These are phyloP conservation scores for Oppia nitens DNA, from an alignment of 1,140 invertebrate genomes.

Conservation along the genomic window DNA sequence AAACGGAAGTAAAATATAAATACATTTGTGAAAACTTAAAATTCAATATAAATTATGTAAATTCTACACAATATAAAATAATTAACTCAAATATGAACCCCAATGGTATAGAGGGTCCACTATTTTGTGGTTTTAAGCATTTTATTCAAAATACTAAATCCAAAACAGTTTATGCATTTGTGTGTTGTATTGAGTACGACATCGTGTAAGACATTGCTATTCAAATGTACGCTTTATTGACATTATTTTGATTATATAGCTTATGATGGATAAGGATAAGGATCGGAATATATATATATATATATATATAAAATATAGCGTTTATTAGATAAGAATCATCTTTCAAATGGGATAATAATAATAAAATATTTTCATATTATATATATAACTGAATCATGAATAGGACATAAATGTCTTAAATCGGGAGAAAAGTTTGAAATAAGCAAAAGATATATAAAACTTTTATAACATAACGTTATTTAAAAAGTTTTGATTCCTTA, in stretches of 20 bases:
- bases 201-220: not conserved
- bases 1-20: no score
- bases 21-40: no score
- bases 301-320: no score
- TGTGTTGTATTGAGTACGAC: not conserved
- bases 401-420: not conserved
- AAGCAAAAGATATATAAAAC: not conserved
- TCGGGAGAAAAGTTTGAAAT: not conserved
- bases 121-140: not conserved
- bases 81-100: no score
- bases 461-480: not conserved
- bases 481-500: not conserved
- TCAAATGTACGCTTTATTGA: not conserved
- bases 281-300: not conserved
- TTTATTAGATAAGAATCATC: not conserved
- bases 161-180: not conserved
- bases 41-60: no score
- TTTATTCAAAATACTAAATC: not conserved
- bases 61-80: no score
- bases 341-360: not conserved
- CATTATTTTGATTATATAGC: not conserved
- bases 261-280: not conserved
- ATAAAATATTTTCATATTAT: not conserved
- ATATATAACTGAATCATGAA: not conserved
- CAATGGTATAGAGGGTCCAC: not conserved